Percentiles rank a stretch among this genome's conserved stretches.
phyloP scores from a whole-genome alignment of 2,113 vertebrate species.

The Stegastes partitus region DNA sequence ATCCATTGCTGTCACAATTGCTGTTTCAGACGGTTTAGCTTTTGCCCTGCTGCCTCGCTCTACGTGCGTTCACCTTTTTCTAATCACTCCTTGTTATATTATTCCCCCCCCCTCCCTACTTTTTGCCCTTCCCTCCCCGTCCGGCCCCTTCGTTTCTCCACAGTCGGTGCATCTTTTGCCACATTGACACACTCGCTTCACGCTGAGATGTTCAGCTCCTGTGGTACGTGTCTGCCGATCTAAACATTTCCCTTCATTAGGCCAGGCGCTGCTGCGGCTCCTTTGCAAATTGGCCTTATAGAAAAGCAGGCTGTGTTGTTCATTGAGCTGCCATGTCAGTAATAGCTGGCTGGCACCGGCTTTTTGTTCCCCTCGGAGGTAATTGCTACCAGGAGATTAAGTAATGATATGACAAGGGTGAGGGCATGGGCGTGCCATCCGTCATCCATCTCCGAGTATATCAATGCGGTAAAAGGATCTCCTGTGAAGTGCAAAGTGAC shows the following conservation, averaged over 20 bases:
- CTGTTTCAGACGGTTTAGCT: constrained; percentile 40
- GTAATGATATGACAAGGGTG: constrained; percentile 67
- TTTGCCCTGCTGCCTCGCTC: constrained; percentile 8
- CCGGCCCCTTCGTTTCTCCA: background rate
- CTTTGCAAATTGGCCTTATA: constrained; percentile 67
- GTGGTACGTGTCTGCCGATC: constrained; percentile 34
- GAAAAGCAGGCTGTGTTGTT: constrained; percentile 57
- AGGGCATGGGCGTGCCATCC: constrained; percentile 48
- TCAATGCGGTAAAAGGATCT: constrained; percentile 40
- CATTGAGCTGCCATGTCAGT: constrained; percentile 67
- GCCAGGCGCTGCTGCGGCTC: constrained; percentile 31
- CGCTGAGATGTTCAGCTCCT: constrained; percentile 30
- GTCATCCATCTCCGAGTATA: constrained; percentile 50
- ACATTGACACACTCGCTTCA: constrained; percentile 4
- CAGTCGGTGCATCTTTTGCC: constrained; percentile 1
- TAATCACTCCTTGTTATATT: constrained; percentile 18
- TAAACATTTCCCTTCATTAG: constrained; percentile 73
- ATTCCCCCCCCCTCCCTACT: too few species aligned
- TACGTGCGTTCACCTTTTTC: background rate
- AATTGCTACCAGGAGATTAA: constrained; percentile 66
- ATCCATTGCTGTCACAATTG: constrained; percentile 53
- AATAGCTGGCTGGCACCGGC: constrained; percentile 63
- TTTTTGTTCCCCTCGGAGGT: constrained; percentile 67
- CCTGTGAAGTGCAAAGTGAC: constrained; percentile 17
- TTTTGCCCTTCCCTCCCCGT: background rate